Base-by-base conservation (phyloP, 1,140 invertebrate species). In the Hesperophylax magnus region DNA sequence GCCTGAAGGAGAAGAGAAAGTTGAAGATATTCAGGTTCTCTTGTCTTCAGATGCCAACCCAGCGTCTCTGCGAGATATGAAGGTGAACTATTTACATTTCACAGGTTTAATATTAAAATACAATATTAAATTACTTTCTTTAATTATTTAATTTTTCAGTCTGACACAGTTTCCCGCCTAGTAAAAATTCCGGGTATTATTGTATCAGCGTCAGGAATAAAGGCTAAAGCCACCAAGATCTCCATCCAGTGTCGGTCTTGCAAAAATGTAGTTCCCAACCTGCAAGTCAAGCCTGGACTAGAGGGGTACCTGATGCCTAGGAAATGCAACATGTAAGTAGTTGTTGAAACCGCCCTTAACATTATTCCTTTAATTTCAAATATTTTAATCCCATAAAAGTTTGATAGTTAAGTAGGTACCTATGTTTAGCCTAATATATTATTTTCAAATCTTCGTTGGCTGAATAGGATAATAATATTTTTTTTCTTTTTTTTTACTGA, bases 131-230 rank as follows among this genome's bases (percentile, higher is more conserved):
- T 4, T 39, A 39, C 1, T 9, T 4, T 5, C 1, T 5, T 47
- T 0, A 14, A 11, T 65, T 22, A 18, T 39, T 34, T 11, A 22
- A 24, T 24, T 60, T 93, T 94, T 84, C 87, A 98, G 96, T 98
- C 97, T 8, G 95, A 98, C 83, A 94, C 95, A 86, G 98, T 99
- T 31, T 98, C 98, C 0, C 93, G 95, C 65, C 87, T 99, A 53
- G 94, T 99, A 0, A 99, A 99, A 91, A 95, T 99, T 80, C 95
- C 97, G 84, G 99, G 99, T 5, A 99, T 99, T 81, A 94, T 99
- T 52, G 94, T 99, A 77, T 95, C 97, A 78, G 97, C 98, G 4
- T 97, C 98, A 5, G 96, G 96, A 22, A 96, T 99, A 58, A 94
- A 95, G 88, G 95, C 98, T 2, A 99, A 99, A 89, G 98, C 98